These are phyloP conservation scores for Guaruba guarouba DNA, from an alignment of 2,113 vertebrate genomes.

Conservation along the genomic window DNA sequence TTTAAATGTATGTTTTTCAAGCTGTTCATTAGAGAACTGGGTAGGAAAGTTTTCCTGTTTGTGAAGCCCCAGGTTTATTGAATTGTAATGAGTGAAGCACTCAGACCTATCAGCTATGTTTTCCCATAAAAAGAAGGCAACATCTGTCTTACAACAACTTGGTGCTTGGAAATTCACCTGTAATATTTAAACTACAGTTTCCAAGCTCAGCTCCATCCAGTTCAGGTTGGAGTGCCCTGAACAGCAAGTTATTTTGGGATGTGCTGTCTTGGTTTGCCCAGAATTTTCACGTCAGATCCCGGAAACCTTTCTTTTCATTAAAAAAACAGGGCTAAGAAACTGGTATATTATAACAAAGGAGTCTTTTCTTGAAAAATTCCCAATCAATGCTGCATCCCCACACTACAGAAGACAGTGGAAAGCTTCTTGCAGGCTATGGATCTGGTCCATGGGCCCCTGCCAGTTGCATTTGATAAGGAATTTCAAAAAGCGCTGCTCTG, in stretches of 20 bases:
- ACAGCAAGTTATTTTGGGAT: not conserved
- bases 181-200: not conserved
- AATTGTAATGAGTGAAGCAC: not conserved
- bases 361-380: not conserved
- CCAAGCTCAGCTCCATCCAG: not conserved
- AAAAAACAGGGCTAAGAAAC: not conserved
- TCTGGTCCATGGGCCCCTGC: not conserved
- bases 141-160: not conserved
- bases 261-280: not conserved
- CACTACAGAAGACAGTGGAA: not conserved
- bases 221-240: not conserved
- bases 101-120: not conserved
- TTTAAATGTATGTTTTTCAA: not conserved
- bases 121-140: not conserved
- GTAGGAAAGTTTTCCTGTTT: not conserved
- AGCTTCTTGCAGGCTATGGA: not conserved
- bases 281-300: not conserved
- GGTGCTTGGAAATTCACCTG: slow-evolving; percentile 2
- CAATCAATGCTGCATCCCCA: not conserved
- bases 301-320: not conserved
- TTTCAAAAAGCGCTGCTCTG: not conserved
- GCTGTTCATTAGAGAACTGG: not conserved
- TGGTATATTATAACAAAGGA: not conserved
- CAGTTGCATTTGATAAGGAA: not conserved
- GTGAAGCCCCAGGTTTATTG: not conserved